Evolutionary conservation across 2,113 vertebrate genomes (phyloP).

Genomic region (Scophthalmus maximus): DNA sequence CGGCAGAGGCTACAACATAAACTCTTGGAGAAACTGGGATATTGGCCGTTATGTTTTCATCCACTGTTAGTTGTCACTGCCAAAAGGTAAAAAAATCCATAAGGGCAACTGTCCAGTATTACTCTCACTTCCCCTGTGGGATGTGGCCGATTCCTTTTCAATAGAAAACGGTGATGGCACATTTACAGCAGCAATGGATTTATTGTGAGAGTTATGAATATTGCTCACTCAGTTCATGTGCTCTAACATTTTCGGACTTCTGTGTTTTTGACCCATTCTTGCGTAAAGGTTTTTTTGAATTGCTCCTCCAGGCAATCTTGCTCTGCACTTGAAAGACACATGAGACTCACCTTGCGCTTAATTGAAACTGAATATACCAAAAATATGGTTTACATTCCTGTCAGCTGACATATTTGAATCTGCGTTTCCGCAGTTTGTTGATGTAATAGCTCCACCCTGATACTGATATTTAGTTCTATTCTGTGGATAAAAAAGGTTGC

Average conservation of each 20-base stretch:
- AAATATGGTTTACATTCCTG: no score
- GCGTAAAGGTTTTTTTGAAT: not conserved
- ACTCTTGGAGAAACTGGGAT: not conserved
- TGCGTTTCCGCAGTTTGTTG: no score
- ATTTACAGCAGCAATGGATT: not conserved
- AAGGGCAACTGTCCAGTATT: not conserved
- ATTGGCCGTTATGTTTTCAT: conserved; percentile 14
- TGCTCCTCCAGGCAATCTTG: not conserved
- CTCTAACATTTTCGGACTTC: no score
- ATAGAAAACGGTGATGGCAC: not conserved
- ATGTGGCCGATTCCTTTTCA: not conserved
- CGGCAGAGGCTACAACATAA: conserved; percentile 14
- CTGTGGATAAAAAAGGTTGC: not conserved
- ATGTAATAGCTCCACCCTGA: no score
- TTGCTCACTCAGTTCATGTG: not conserved
- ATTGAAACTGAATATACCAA: no score
- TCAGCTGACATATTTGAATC: no score
- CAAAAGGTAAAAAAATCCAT: conserved; percentile 24
- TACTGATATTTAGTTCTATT: not conserved
- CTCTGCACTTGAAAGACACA: not conserved
- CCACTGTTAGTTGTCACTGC: conserved; percentile 8
- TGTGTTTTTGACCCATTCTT: not conserved
- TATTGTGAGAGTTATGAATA: not conserved
- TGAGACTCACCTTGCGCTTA: not conserved
- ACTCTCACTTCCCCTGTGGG: not conserved